A percentile compares a stretch with the other conserved stretches of the same genome.
Evolutionary conservation across 2,888 invertebrate genomes (phyloP).

Genomic region (Parascotia fuliginaria): DNA sequence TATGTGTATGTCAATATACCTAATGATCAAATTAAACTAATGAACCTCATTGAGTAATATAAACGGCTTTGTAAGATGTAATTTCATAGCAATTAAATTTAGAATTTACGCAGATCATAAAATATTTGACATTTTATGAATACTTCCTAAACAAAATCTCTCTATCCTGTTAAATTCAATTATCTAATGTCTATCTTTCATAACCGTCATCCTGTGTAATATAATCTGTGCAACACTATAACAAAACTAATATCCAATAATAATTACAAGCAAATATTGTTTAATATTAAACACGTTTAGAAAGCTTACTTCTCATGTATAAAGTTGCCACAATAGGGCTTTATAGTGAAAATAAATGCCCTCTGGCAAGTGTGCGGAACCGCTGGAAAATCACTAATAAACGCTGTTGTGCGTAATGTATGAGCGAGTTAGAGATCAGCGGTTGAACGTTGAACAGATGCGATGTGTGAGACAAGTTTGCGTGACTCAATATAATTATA

Average conservation of each 20-base stretch:
- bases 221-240: not conserved
- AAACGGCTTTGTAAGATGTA: too few species aligned
- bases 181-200: too few species aligned
- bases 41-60: too few species aligned
- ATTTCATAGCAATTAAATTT: too few species aligned
- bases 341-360: slow-evolving; percentile 36
- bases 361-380: slow-evolving; percentile 27
- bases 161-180: too few species aligned
- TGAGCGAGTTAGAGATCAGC: slow-evolving; percentile 4
- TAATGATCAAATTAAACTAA: too few species aligned
- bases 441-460: not conserved
- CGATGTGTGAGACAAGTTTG: not conserved
- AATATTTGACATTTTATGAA: too few species aligned
- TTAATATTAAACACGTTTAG: slow-evolving; percentile 16
- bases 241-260: slow-evolving; percentile 3
- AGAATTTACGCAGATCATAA: too few species aligned
- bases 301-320: slow-evolving; percentile 14
- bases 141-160: too few species aligned
- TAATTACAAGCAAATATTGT: slow-evolving; percentile 7
- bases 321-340: slow-evolving; percentile 24
- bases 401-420: slow-evolving; percentile 31
- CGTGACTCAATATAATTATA: too few species aligned
- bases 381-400: slow-evolving; percentile 57
- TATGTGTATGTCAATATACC: too few species aligned
- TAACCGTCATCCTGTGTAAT: not conserved